Evolutionary conservation across 2,113 vertebrate species (phyloP).

Genomic region (Orycteropus afer): DNA sequence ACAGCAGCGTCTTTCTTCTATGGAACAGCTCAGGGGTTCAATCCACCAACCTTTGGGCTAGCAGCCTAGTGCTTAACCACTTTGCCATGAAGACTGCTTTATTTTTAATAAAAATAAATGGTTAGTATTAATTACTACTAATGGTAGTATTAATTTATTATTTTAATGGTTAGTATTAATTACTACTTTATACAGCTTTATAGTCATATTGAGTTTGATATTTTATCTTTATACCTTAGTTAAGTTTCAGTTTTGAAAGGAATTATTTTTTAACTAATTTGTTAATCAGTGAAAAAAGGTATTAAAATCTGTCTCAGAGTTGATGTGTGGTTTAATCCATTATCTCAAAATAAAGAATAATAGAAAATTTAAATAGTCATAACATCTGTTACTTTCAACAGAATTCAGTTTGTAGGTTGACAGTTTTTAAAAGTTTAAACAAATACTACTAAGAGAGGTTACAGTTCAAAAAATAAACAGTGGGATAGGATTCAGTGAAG

Average conservation of each 20-base stretch:
- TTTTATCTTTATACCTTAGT: not conserved
- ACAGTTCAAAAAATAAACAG: not conserved
- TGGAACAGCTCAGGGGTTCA: too few relatives aligned
- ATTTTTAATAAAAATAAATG: too few relatives aligned
- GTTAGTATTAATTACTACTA: conserved; percentile 4
- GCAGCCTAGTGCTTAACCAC: not conserved
- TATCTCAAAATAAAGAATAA: not conserved
- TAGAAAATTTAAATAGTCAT: not conserved
- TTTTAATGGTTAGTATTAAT: not conserved
- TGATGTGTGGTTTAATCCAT: not conserved
- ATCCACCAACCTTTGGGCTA: not conserved
- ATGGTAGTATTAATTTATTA: conserved; percentile 12
- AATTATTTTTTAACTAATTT: conserved; percentile 28
- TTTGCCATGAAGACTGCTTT: not conserved
- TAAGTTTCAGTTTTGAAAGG: conserved; percentile 2
- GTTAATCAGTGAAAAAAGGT: not conserved
- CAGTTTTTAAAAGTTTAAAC: conserved; percentile 33
- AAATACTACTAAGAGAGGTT: not conserved
- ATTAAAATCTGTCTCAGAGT: conserved; percentile 15
- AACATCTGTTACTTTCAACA: conserved; percentile 24
- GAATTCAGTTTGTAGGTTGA: conserved; percentile 39
- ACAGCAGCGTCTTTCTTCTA: too few relatives aligned
- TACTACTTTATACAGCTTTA: not conserved
- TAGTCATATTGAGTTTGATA: not conserved
- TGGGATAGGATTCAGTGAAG: not conserved